Evolutionary conservation across 1,140 invertebrate genomes (phyloP).

Genomic region (Patella vulgata): DNA sequence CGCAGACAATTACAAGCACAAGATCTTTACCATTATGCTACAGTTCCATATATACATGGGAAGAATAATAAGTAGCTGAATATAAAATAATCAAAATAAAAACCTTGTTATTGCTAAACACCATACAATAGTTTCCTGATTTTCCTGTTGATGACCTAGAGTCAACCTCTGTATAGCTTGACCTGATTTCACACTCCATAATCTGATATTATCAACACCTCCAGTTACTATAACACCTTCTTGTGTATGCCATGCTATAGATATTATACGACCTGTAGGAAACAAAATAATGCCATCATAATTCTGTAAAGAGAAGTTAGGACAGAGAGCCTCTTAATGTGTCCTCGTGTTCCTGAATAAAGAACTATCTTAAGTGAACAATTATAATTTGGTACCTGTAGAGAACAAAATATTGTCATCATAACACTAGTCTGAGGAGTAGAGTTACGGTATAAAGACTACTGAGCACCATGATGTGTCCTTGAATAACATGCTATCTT

Average conservation of each 20-base stretch:
- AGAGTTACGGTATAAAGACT: no score
- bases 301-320: background rate
- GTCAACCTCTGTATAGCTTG: constrained; percentile 85
- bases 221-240: constrained; percentile 85
- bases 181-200: constrained; percentile 86
- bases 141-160: constrained; percentile 71
- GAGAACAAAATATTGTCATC: no score
- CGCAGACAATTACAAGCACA: no score
- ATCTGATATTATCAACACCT: constrained; percentile 82
- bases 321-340: background rate
- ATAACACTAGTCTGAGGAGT: no score
- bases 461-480: no score
- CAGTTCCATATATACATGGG: no score
- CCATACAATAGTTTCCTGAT: constrained; percentile 84
- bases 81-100: no score
- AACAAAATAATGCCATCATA: background rate
- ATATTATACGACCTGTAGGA: constrained; percentile 78
- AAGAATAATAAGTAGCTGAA: no score
- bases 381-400: no score
- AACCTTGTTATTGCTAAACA: constrained; percentile 78
- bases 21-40: no score
- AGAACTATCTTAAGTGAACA: no score
- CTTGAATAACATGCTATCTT: no score
- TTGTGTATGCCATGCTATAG: constrained; percentile 82
- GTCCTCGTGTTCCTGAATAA: background rate